Evolutionary conservation across 2,888 invertebrate species (phyloP), one percentile per base, ranked within the genome.

Genomic region (Brachycybe producta): DNA sequence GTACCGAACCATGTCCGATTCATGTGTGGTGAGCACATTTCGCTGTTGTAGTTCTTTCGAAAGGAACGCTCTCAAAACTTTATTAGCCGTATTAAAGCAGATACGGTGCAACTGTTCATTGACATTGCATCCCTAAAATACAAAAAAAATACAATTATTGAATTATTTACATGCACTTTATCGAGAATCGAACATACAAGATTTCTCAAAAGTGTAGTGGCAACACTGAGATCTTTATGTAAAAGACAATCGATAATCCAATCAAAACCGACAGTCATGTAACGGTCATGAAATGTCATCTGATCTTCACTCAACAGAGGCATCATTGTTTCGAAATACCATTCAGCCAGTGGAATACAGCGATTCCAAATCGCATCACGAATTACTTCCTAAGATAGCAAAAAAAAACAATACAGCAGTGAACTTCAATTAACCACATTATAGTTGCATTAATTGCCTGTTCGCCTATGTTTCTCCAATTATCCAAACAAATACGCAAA

Each of bases 361-460:
- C 21, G 28, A 32, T 45, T 45, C 7, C 15, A n/a, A 34, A 45
- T 30, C 32, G 32, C 45, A 32, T 34, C 45, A 1, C 34, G 32
- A 19, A 45, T 45, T 21, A 45, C 45, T 3, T 28, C 45, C 45
- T 45, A 27, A 17, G 21, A 32, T 3, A 19, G 19, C 8, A 40
- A 40, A 40, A n/a, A n/a, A n/a, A n/a, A n/a, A n/a, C n/a, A n/a
- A n/a, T n/a, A n/a, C n/a, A n/a, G n/a, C n/a, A n/a, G n/a, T n/a
- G n/a, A n/a, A n/a, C n/a, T n/a, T n/a, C n/a, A n/a, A n/a, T n/a
- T n/a, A n/a, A n/a, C n/a, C n/a, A n/a, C n/a, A n/a, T n/a, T n/a
- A n/a, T n/a, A n/a, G n/a, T n/a, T n/a, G n/a, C n/a, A n/a, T n/a
- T n/a, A n/a, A n/a, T n/a, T n/a, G n/a, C n/a, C n/a, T n/a, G n/a